These are phyloP conservation scores for Thripadectes ignobilis DNA, from an alignment of 2,797 vertebrate species.

Conservation along the genomic window DNA sequence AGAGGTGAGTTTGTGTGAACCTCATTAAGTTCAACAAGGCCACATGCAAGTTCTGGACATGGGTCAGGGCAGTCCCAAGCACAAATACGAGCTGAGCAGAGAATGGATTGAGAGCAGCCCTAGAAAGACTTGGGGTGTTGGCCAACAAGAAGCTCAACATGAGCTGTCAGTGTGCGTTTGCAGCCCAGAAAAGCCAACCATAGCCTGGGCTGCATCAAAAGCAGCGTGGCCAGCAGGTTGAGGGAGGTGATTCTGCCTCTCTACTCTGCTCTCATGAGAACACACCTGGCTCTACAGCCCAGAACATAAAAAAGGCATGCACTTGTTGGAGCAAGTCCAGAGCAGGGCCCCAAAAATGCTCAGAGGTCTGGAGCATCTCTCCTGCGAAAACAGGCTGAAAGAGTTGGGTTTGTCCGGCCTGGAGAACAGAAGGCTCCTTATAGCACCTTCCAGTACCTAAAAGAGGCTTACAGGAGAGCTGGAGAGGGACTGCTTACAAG, in stretches of 20 bases:
- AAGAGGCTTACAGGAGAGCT: neutral
- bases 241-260: neutral
- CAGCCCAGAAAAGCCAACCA: neutral
- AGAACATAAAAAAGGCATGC: neutral
- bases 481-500: neutral
- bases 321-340: neutral
- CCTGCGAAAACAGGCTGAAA: neutral
- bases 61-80: neutral
- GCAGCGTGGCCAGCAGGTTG: neutral
- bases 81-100: neutral
- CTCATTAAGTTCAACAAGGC: neutral
- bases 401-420: neutral
- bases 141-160: neutral
- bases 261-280: neutral
- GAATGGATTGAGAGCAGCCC: neutral
- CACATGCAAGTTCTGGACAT: neutral
- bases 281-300: neutral
- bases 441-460: neutral
- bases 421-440: neutral
- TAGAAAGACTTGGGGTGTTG: neutral
- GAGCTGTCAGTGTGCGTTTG: neutral
- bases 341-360: neutral
- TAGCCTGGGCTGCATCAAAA: neutral
- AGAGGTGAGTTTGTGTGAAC: neutral
- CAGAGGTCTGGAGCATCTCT: neutral